phyloP scores from a whole-genome alignment of 2,888 invertebrate genomes.

The Dendrolimus houi region DNA sequence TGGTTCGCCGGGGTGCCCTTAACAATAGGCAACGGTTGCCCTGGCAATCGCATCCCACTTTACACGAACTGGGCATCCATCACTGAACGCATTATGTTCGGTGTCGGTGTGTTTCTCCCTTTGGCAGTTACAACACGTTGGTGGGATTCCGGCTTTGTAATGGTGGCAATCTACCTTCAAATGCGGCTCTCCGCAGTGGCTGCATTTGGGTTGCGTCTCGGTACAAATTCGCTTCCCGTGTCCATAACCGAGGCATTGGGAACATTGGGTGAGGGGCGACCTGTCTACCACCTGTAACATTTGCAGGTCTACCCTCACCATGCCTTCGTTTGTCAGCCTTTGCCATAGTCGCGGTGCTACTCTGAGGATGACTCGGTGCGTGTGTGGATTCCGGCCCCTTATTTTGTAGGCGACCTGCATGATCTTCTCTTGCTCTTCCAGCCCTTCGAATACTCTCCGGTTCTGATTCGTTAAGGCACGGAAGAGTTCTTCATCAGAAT shows the following conservation, averaged over 20 bases:
- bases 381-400: constrained; percentile 7
- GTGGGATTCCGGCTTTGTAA: neutral
- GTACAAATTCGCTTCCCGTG: constrained; percentile 1
- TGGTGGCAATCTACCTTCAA: neutral
- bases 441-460: neutral
- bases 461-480: constrained; percentile 5
- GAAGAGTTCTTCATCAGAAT: constrained; percentile 9
- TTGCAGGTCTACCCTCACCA: too few relatives aligned
- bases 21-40: too few relatives aligned
- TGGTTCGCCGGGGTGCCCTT: too few relatives aligned
- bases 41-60: too few relatives aligned
- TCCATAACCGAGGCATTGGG: too few relatives aligned
- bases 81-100: constrained; percentile 6
- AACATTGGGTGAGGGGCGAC: too few relatives aligned
- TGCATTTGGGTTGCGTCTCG: constrained; percentile 7
- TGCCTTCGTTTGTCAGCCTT: neutral
- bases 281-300: too few relatives aligned
- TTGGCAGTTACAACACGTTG: constrained; percentile 4
- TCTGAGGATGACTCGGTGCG: constrained; percentile 6
- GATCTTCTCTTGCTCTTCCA: neutral
- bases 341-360: constrained; percentile 6
- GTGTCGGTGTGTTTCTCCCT: neutral
- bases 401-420: constrained; percentile 3
- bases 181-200: constrained; percentile 8
- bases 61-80: neutral